Evolutionary conservation across 2,797 vertebrate species (phyloP).

Genomic region (Danio tinwini): DNA sequence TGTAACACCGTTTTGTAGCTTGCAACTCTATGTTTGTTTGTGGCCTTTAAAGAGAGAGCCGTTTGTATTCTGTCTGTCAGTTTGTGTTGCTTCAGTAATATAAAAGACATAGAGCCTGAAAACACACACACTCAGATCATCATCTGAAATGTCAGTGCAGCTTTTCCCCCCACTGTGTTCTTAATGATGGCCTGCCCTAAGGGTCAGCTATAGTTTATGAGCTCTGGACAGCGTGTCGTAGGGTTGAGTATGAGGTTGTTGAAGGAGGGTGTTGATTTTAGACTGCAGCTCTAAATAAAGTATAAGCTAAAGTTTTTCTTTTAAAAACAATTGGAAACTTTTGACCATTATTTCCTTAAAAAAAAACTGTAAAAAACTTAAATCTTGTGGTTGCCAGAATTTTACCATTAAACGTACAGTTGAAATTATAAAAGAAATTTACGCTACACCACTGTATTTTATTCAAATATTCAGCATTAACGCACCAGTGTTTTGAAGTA

Average conservation of each 20-base stretch:
- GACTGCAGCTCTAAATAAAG: neutral
- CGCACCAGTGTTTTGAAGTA: too few relatives aligned
- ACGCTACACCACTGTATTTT: too few relatives aligned
- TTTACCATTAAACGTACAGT: too few relatives aligned
- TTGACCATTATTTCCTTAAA: neutral
- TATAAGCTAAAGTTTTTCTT: neutral
- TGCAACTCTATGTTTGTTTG: conserved; percentile 6
- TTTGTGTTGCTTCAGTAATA: conserved; percentile 45
- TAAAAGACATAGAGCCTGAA: conserved; percentile 23
- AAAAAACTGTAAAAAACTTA: too few relatives aligned
- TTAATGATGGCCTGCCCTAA: conserved; percentile 40
- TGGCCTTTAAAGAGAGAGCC: neutral
- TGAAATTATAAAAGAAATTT: too few relatives aligned
- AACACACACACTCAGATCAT: conserved; percentile 30
- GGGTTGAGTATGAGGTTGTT: conserved; percentile 16
- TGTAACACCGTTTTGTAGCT: conserved; percentile 13
- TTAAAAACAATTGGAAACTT: neutral
- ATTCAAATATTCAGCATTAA: too few relatives aligned
- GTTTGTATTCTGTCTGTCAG: conserved; percentile 25
- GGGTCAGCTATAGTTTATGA: conserved; percentile 25
- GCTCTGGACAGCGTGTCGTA: conserved; percentile 20
- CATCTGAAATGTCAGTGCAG: conserved; percentile 33
- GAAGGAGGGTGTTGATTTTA: conserved; percentile 9
- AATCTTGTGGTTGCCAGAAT: too few relatives aligned
- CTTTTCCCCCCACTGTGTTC: conserved; percentile 32